Evolutionary conservation across 1,140 invertebrate species (phyloP).

Genomic region (Heliconius himera): DNA sequence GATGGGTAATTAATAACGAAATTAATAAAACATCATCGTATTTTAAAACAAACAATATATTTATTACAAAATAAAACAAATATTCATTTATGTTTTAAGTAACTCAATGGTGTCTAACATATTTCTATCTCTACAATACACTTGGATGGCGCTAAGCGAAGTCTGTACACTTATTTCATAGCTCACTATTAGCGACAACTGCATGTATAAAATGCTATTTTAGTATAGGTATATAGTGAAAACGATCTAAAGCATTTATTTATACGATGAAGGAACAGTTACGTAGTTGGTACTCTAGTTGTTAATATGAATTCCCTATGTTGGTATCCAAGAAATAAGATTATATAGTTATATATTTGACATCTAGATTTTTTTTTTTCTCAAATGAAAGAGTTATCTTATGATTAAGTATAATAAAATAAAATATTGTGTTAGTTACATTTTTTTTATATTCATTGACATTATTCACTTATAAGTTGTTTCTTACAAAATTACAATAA

Average conservation of each 20-base stretch:
- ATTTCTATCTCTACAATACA: conserved; percentile 44
- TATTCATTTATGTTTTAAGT: conserved; percentile 55
- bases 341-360: background rate
- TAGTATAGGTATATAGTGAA: conserved; percentile 26
- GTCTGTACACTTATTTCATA: conserved; percentile 39
- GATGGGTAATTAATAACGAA: background rate
- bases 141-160: conserved; percentile 57
- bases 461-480: background rate
- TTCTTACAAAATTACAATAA: conserved; percentile 9
- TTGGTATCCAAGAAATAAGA: background rate
- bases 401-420: background rate
- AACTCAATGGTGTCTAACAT: conserved; percentile 48
- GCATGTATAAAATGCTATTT: conserved; percentile 39
- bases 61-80: conserved; percentile 57
- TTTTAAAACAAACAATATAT: conserved; percentile 63
- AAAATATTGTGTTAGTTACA: background rate
- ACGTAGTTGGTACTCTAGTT: conserved; percentile 24
- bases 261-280: conserved; percentile 35
- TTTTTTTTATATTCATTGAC: background rate
- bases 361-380: background rate
- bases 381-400: background rate
- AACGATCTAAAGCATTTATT: conserved; percentile 34
- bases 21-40: conserved; percentile 14
- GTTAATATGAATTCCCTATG: background rate
- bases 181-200: conserved; percentile 19